These are phyloP conservation scores for Acronicta psi DNA, from an alignment of 2,888 invertebrate species.

Conservation along the genomic window DNA sequence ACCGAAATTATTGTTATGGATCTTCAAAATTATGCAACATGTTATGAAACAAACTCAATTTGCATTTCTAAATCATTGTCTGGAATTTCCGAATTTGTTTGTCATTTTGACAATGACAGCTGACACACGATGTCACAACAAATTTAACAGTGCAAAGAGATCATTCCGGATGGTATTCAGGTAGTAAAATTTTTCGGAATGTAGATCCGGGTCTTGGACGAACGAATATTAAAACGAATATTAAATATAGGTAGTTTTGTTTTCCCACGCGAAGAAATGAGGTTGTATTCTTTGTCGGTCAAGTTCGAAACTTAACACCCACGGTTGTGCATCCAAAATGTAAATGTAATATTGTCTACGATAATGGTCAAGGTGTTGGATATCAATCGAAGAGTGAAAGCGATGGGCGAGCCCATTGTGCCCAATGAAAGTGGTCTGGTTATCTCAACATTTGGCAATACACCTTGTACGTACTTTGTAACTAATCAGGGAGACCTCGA, in stretches of 20 bases:
- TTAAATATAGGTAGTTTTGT: not conserved
- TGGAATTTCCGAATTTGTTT: not conserved
- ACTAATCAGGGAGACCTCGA: not conserved
- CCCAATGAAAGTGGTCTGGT: constrained; percentile 70
- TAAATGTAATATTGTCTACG: constrained; percentile 45
- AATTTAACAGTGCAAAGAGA: too few relatives aligned
- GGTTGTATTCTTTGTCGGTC: constrained; percentile 31
- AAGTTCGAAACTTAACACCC: constrained; percentile 30
- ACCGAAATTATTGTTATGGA: constrained; percentile 33
- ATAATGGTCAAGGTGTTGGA: constrained; percentile 49
- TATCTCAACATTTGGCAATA: constrained; percentile 46
- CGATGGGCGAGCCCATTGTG: constrained; percentile 69
- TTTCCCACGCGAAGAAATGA: constrained; percentile 8
- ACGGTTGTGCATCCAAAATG: constrained; percentile 32
- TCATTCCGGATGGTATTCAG: too few relatives aligned
- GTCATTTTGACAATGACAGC: too few relatives aligned
- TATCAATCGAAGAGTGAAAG: constrained; percentile 82
- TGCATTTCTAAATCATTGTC: not conserved
- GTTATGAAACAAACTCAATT: not conserved
- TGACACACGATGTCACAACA: too few relatives aligned
- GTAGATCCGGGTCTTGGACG: too few relatives aligned
- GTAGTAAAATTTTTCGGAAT: too few relatives aligned
- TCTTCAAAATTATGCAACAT: constrained; percentile 17
- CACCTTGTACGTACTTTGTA: constrained; percentile 27
- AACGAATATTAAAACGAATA: not conserved